Conservation (phyloP, 1,140 invertebrate species). For the Anoplophora glabripennis region DNA sequence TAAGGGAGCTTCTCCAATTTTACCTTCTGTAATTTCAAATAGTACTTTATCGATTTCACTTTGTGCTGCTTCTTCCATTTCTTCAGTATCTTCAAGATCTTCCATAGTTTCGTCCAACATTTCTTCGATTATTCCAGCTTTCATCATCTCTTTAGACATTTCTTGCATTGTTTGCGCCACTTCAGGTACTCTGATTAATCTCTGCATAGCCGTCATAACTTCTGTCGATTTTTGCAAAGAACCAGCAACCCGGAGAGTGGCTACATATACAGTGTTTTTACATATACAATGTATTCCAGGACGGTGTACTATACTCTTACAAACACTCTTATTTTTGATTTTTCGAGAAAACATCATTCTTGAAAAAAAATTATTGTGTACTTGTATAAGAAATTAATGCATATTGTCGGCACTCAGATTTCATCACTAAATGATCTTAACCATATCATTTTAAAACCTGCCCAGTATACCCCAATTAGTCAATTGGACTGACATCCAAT, state of each 20-base stretch:
- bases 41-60: slow-evolving; percentile 51
- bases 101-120: slow-evolving; percentile 99
- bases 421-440: no score
- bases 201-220: slow-evolving; percentile 96
- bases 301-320: no score
- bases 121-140: slow-evolving; percentile 98
- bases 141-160: slow-evolving; percentile 99
- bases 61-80: slow-evolving; percentile 86
- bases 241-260: slow-evolving; percentile 46
- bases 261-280: no score
- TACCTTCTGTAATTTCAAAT: slow-evolving; percentile 45
- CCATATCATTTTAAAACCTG: no score
- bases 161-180: slow-evolving; percentile 95
- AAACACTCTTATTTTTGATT: no score
- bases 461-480: no score
- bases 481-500: no score
- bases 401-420: no score
- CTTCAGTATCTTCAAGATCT: slow-evolving; percentile 81
- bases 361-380: no score
- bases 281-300: no score
- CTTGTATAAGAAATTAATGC: no score
- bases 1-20: slow-evolving; percentile 84
- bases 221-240: slow-evolving; percentile 49
- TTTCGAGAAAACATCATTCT: no score
- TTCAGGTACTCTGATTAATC: slow-evolving; percentile 85